A percentile compares a stretch with the other conserved stretches of the same genome.
These are phyloP conservation scores for Platycnemis pennipes DNA, from an alignment of 2,888 invertebrate genomes.

Conservation along the genomic window DNA sequence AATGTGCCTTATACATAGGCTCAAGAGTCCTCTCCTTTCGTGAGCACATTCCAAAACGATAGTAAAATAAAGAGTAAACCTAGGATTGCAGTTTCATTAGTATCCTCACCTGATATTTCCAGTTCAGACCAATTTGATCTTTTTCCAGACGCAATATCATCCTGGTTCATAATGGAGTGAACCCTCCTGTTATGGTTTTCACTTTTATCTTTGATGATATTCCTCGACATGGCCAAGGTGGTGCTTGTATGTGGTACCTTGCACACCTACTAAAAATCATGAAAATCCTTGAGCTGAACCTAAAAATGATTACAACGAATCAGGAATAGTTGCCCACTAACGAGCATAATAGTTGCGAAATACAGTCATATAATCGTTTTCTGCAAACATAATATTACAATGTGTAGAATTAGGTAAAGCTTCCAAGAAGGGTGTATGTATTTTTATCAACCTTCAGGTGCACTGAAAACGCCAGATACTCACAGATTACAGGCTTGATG, in stretches of 20 bases:
- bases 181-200: constrained; percentile 88
- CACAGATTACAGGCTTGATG: constrained; percentile 26
- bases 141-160: constrained; percentile 95
- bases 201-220: constrained; percentile 73
- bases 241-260: background rate
- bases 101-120: constrained; percentile 87
- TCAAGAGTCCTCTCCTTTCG: too few species aligned
- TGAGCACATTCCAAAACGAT: too few species aligned
- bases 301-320: background rate
- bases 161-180: constrained; percentile 95
- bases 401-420: background rate
- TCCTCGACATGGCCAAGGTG: constrained; percentile 77
- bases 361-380: background rate
- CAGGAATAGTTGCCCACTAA: background rate
- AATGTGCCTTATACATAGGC: too few species aligned
- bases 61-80: background rate
- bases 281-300: background rate
- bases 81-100: background rate
- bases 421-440: too few species aligned
- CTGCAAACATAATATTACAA: background rate
- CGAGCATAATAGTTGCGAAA: background rate
- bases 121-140: constrained; percentile 95
- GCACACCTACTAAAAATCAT: background rate
- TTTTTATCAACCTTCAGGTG: background rate
- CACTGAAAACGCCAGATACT: background rate